Base-by-base conservation (phyloP, 2,888 invertebrate species). In the Sphaerophoria rueppellii region DNA sequence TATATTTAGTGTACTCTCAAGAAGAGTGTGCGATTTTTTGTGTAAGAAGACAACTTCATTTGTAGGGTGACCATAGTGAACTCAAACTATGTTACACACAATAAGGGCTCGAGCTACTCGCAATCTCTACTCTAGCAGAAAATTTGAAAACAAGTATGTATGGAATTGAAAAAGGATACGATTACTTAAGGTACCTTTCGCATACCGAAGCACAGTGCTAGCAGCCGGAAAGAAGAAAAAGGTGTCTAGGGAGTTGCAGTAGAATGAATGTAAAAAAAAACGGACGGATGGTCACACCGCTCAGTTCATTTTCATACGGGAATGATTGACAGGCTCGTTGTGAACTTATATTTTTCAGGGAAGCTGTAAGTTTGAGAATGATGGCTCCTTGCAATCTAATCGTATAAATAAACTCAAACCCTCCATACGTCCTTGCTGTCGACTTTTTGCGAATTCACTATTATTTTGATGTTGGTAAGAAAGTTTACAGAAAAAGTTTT, bases 291-390 rank as follows among this genome's bases (percentile, higher is more conserved):
- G 60, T 60, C 40, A 60, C 60, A 11, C 1, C 7, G 11, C 40
- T 24, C 24, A 24, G 24, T 24, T 60, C 16, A 43, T 85, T 81
- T 85, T 81, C 85, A 81, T 65, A 37, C 77, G 70, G 69, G 63
- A 76, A 73, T 85, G 85, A 85, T 85, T 85, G 85, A 85, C 85
- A 85, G 76, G 46, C 85, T 77, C 76, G 81, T 85, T 85, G 80
- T 80, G 69, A 32, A 72, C 67, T 65, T 55, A 79, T 83, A 75
- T 80, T 50, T 50, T 54, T 40, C 43, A 24, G 16, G 24, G 14
- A 67, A 43, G 32, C 57, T 61, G 43, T 12, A 16, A 46, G 48
- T 24, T 24, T 24, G 63, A 85, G 76, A 80, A 85, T 46, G 46
- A 43, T 85, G 58, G 69, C 76, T 81, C 85, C 81, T 67, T 77